A percentile compares a stretch with the other conserved stretches of the same genome.
Evolutionary conservation across 1,140 invertebrate genomes (phyloP).

Genomic region (Sitodiplosis mosellana): DNA sequence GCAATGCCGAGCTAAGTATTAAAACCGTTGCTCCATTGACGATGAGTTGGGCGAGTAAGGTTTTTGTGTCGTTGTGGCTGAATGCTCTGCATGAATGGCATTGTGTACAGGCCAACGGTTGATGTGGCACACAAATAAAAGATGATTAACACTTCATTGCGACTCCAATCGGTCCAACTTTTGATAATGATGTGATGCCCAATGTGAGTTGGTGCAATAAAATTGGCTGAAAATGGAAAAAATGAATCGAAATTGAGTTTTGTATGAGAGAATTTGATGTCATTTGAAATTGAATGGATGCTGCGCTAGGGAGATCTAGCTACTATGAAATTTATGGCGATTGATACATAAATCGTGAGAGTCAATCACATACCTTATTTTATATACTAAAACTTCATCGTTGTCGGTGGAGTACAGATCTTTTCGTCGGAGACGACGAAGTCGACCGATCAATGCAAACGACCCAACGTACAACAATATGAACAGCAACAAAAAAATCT

Average conservation of each 20-base stretch:
- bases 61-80: conserved; percentile 54
- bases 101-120: conserved; percentile 77
- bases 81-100: conserved; percentile 54
- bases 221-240: conserved; percentile 30
- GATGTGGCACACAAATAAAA: conserved; percentile 89
- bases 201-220: conserved; percentile 77
- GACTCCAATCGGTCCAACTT: conserved; percentile 75
- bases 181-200: conserved; percentile 79
- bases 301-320: too few species aligned
- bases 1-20: conserved; percentile 85
- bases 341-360: too few species aligned
- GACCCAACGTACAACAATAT: conserved; percentile 64
- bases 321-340: too few species aligned
- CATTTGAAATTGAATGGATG: neutral
- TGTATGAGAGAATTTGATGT: neutral
- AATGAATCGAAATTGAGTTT: too few species aligned
- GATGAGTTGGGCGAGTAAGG: conserved; percentile 81
- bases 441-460: conserved; percentile 61
- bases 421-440: conserved; percentile 50
- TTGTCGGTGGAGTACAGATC: conserved; percentile 62
- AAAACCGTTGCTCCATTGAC: conserved; percentile 80
- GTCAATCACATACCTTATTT: conserved; percentile 19
- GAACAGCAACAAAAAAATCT: conserved; percentile 75
- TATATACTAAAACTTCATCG: conserved; percentile 57
- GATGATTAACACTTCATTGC: conserved; percentile 75